Base-by-base conservation (phyloP, 2,113 vertebrate genomes). In the Thinocorus orbignyianus region DNA sequence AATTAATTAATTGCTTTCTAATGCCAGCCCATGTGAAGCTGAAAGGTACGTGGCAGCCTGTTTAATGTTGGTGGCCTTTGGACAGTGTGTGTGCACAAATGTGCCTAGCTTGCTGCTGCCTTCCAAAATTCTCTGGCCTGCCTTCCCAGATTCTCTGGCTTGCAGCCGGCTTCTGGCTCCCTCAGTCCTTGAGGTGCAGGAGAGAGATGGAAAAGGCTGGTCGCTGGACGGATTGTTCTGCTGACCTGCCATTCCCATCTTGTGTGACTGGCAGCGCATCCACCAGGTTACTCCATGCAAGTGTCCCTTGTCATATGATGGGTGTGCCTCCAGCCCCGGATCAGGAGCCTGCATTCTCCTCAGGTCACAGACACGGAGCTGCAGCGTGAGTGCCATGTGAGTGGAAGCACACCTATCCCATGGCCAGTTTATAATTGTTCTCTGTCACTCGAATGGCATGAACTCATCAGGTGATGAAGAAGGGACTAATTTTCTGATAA, bases 341-440 rank as follows among this genome's bases (percentile, higher is more conserved):
- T 22, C 6, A 28, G 42, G 5, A 20, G 25, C 49, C 14, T 31
- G 17, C 14, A 0, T 79, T 91, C 78, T 62, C 42, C 42, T 62
- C 0, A 6, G 51, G n/a, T 79, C 28, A 2, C 0, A 5, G 58
- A 7, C 31, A 20, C 14, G 22, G 16, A 33, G 28, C 74, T 68
- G 20, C 0, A 0, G 46, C 1, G 0, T 33, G 58, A 39, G 46
- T 87, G 82, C 68, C 8, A 0, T 1, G 26, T 25, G 51, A 7
- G 0, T 60, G 66, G 35, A 57, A 48, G 39, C 13, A 7, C 51
- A 41, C 35, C n/a, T 24, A 0, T 17, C 46, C 72, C 37, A 11
- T 17, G 1, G 6, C 77, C 13, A 2, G 11, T 28, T 49, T 46
- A 26, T 22, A 39, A 28, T 49, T 31, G 20, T 68, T 33, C 13